Base-by-base conservation (phyloP, 2,888 invertebrate genomes). In the Drosophila austrosaltans region DNA sequence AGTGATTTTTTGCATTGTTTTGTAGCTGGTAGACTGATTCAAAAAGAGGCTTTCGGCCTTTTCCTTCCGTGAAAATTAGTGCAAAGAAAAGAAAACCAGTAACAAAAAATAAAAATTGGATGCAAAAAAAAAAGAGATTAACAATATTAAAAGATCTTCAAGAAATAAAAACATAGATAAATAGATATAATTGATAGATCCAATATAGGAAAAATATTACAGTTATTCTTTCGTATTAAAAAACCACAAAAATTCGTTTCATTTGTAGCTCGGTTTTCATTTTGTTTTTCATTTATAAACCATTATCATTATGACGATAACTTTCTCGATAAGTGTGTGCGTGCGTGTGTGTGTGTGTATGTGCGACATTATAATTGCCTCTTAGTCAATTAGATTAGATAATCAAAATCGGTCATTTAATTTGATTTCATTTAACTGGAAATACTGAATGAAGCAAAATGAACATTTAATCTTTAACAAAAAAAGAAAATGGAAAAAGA, bases 71-170 rank as follows among this genome's bases (percentile, higher is more conserved):
- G 7, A 20, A 22, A 67, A 39, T 25, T 28, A 28, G 28, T 40
- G 1, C 8, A 10, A 25, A 57, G 39, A 32, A 39, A 54, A 56
- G 16, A 53, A 69, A 48, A 30, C 30, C 30, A 3, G 30, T 30
- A 30, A 30, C 30, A 61, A 53, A 69, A 56, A 56, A 28, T 60
- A 67, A 53, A 53, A 58, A 40, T 3, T 56, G 39, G 36, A 40
- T 3, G 16, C 16, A 16, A 16, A 36, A 28, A 30, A 1, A 59
- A 54, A 28, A 1, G 2, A 36, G 7, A 16, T 16, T n/a, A 54
- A 36, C 10, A 7, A 36, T 36, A 36, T 32, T 6, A 32, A 3
- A 32, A 32, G 32, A 32, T 32, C 32, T 6, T 32, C 7, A 36
- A 36, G 2, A 36, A 32, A 5, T 36, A 8, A 36, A 36, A 8